Percentiles rank a stretch among this genome's conserved stretches.
Conservation (phyloP, 2,113 vertebrate genomes). For the Uropsilus gracilis region DNA sequence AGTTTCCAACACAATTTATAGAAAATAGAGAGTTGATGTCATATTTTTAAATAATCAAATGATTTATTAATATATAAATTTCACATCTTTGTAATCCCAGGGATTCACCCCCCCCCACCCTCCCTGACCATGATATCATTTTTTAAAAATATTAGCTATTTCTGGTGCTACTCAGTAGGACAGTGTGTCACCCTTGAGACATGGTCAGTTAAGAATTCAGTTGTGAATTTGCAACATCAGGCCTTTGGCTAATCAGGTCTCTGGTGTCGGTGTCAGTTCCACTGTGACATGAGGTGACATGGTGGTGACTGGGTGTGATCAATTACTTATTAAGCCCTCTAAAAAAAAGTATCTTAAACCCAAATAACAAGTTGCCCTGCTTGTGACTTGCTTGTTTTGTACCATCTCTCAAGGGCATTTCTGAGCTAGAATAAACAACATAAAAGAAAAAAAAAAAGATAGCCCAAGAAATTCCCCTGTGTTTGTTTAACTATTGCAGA, state of each 20-base stretch:
- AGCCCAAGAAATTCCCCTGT: accelerated
- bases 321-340: neutral
- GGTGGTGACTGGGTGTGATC: no score
- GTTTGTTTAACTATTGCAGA: neutral
- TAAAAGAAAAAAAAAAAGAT: neutral
- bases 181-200: neutral
- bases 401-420: neutral
- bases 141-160: neutral
- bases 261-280: neutral
- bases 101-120: no score
- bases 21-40: neutral
- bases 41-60: no score
- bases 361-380: neutral
- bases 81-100: no score
- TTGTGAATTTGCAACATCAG: neutral
- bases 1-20: neutral
- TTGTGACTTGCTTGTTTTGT: neutral
- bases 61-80: no score
- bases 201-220: neutral
- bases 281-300: accelerated
- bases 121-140: no score
- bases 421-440: neutral
- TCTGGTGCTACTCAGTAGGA: neutral
- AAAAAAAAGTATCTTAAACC: neutral
- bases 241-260: neutral